These are phyloP conservation scores for Phrynocephalus versicolor DNA, from an alignment of 2,113 vertebrate species.

Conservation along the genomic window DNA sequence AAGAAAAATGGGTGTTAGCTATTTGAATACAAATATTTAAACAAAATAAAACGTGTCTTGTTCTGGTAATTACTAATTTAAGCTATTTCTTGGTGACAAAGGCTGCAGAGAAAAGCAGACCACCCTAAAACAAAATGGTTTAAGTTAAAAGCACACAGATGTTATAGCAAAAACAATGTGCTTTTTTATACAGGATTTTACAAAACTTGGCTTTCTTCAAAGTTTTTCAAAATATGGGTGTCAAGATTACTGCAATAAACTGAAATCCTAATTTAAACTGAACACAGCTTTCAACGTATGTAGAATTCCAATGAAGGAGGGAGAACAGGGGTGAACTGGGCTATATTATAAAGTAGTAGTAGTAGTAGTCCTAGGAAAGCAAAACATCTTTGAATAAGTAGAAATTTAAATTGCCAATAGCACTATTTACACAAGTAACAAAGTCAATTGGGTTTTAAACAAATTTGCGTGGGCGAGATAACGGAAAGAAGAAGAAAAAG, in stretches of 20 bases:
- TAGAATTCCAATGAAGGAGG: not conserved
- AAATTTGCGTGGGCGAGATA: not conserved
- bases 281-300: not conserved
- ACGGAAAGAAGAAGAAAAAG: not conserved
- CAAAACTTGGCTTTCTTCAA: not conserved
- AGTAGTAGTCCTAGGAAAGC: not conserved
- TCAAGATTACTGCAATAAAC: not conserved
- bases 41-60: not conserved
- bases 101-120: not conserved
- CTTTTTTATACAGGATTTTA: not conserved
- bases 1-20: not conserved
- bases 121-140: not conserved
- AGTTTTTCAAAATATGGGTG: too few species aligned
- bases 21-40: not conserved
- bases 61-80: not conserved
- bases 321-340: rapidly evolving
- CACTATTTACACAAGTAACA: not conserved
- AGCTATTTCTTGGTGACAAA: not conserved
- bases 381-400: not conserved
- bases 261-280: not conserved
- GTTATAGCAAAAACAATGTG: not conserved
- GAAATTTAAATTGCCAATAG: not conserved
- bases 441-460: not conserved
- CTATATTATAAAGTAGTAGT: not conserved
- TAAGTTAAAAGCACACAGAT: not conserved